Evolutionary conservation across 2,113 vertebrate species (phyloP).

Genomic region (Odocoileus hemionus): DNA sequence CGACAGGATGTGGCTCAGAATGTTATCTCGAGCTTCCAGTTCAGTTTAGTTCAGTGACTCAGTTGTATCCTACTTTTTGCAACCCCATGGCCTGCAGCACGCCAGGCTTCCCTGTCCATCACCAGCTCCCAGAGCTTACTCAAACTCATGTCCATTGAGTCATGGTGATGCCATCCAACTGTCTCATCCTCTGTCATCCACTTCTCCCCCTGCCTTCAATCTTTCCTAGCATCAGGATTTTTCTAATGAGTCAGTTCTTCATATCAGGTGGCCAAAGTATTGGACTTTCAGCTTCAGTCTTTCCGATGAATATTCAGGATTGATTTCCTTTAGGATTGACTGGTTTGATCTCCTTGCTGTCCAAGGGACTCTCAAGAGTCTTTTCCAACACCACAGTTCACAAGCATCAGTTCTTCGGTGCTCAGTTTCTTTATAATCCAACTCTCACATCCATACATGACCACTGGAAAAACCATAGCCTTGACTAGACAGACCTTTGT

Average conservation of each 20-base stretch:
- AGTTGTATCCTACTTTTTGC: neutral
- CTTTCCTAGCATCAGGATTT: neutral
- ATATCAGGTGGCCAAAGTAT: neutral
- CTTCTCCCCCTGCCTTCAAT: neutral
- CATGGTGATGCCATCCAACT: neutral
- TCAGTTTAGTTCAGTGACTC: neutral
- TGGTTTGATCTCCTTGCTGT: neutral
- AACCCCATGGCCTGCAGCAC: neutral
- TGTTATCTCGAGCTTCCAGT: neutral
- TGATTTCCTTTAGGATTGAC: neutral
- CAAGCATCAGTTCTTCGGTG: neutral
- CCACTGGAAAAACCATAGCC: neutral
- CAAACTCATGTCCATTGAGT: neutral
- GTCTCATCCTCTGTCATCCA: neutral
- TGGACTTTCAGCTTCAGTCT: neutral
- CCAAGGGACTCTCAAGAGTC: neutral
- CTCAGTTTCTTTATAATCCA: neutral
- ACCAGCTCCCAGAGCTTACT: neutral
- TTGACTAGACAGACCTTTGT: neutral
- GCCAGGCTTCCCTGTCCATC: neutral
- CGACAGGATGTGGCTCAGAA: neutral
- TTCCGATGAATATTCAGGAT: neutral
- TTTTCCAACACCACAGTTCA: neutral
- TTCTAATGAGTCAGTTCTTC: neutral
- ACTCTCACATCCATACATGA: neutral